A percentile compares a stretch with the other conserved stretches of the same genome.
These are phyloP conservation scores for Urechis unicinctus DNA, from an alignment of 2,888 invertebrate genomes.

Conservation along the genomic window DNA sequence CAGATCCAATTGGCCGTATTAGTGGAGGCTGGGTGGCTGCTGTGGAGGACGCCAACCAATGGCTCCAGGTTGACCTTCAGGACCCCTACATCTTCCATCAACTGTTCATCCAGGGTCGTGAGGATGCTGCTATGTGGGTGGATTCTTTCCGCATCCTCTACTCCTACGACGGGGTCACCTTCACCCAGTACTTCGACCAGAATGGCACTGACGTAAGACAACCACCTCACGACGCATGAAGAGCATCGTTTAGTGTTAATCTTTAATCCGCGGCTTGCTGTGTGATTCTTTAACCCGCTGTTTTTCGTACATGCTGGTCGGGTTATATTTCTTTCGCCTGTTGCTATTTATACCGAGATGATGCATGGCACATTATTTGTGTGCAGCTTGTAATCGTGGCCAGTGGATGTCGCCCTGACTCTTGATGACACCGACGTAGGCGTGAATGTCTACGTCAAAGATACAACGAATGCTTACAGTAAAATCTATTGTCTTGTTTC, in stretches of 20 bases:
- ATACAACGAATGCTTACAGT: no score
- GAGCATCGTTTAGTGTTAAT: no score
- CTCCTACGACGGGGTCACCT: slow-evolving; percentile 1
- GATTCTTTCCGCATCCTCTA: neutral
- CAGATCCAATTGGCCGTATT: neutral
- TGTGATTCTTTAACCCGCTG: no score
- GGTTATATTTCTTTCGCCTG: no score
- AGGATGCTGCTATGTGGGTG: slow-evolving; percentile 9
- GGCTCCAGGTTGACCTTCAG: slow-evolving; percentile 28
- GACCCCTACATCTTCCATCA: slow-evolving; percentile 9
- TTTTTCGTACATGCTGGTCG: no score
- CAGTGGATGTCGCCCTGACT: no score
- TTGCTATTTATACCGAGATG: no score
- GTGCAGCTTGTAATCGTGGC: no score
- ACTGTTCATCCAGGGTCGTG: slow-evolving; percentile 6
- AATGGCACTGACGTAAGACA: neutral
- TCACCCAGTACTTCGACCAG: slow-evolving; percentile 4
- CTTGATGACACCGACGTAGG: no score
- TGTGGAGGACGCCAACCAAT: slow-evolving; percentile 28
- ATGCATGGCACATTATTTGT: no score
- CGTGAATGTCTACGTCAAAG: no score
- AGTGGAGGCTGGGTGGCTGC: slow-evolving; percentile 39
- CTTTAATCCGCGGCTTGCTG: no score
- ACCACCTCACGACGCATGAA: neutral
- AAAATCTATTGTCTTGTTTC: neutral